Percentiles rank a stretch among this genome's conserved stretches.
These are phyloP conservation scores for Actenoides hombroni DNA, from an alignment of 2,113 vertebrate genomes.

Conservation along the genomic window DNA sequence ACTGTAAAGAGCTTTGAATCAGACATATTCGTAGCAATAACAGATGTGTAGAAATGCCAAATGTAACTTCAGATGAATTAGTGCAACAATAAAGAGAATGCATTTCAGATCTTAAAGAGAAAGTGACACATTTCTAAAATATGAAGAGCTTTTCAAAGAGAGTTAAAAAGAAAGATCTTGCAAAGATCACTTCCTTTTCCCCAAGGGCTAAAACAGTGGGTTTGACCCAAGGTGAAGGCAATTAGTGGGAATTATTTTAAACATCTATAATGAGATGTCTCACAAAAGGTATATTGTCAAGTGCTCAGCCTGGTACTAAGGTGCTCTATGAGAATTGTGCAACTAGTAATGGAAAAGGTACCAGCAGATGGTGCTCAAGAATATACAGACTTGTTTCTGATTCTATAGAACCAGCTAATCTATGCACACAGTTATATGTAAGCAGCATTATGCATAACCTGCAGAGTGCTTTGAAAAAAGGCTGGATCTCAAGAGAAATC, in stretches of 20 bases:
- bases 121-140: neutral
- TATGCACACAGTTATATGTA: neutral
- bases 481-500: neutral
- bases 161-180: neutral
- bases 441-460: neutral
- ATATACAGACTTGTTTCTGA: neutral
- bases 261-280: neutral
- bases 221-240: neutral
- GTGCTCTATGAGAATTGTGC: neutral
- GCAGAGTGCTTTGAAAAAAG: neutral
- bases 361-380: constrained; percentile 54
- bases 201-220: neutral
- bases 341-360: neutral
- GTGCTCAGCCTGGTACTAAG: neutral
- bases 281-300: neutral
- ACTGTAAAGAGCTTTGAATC: neutral
- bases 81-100: neutral
- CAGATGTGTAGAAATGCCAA: neutral
- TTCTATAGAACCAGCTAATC: neutral
- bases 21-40: neutral
- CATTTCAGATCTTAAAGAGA: neutral
- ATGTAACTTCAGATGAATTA: neutral
- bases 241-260: neutral
- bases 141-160: neutral
- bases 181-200: neutral